Evolutionary conservation across 1,140 invertebrate genomes (phyloP), one percentile per base, ranked within the genome.

Genomic region (Monomorium pharaonis): DNA sequence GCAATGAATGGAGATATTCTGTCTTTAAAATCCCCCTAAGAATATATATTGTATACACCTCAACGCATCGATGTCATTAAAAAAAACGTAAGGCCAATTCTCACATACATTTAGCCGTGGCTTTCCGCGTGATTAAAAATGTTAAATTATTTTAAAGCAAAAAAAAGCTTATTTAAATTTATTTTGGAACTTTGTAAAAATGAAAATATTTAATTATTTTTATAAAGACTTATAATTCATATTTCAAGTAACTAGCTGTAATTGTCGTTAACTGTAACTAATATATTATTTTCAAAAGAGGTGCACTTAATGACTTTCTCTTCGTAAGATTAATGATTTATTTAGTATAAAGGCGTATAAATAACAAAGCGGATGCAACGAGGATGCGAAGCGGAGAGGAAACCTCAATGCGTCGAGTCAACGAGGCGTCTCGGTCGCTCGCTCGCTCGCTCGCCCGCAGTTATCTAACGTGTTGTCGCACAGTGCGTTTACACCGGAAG

Each of bases 401-500:
- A 74, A 58, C 18, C 33, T 27, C 42, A 18, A 16, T 74, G 7
- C 27, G 10, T 54, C 65, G n/a, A 30, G 33, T 9, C 18, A 30
- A 33, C 30, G 10, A 81, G 12, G 51, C 42, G 67, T 56, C 37
- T 81, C 63, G 30, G 54, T 37, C 77, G 33, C 37, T n/a, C n/a
- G n/a, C n/a, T 67, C 65, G 47, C 49, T 54, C 65, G 47, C 49
- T 56, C 65, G 78, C n/a, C 21, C 10, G 67, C 37, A 54, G 67
- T 83, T 83, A 83, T 83, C 78, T 74, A 83, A 83, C 47, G 24
- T 14, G 10, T 33, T 18, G 47, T 47, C 51, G 14, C 18, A 54
- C 54, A 76, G 86, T 87, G 42, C 80, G 58, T 85, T 89, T 89
- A 87, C 75, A 89, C 90, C 90, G 90, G 90, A 92, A 92, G 77